A percentile compares a stretch with the other conserved stretches of the same genome.
These are phyloP conservation scores for Cottoperca gobio DNA, from an alignment of 2,797 vertebrate species.

Conservation along the genomic window DNA sequence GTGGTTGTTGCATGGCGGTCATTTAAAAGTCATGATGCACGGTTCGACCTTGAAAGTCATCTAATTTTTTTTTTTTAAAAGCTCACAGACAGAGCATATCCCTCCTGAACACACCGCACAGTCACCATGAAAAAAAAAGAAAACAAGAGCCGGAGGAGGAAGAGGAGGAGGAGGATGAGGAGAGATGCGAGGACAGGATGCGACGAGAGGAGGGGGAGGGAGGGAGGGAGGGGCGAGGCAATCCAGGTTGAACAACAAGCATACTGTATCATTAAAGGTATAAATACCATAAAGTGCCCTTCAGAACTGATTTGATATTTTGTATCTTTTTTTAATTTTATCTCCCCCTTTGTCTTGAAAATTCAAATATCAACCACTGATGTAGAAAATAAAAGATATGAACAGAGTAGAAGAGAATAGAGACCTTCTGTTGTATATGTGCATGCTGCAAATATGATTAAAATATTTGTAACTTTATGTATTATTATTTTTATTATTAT, in stretches of 20 bases:
- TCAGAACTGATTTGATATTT: not conserved
- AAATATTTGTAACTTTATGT: too few species aligned
- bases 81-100: conserved; percentile 6
- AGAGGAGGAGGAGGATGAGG: conserved; percentile 45
- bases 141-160: conserved; percentile 18
- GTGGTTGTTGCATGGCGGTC: conserved; percentile 43
- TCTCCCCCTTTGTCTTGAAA: too few species aligned
- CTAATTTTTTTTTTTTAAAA: not conserved
- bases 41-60: conserved; percentile 47
- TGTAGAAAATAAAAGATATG: too few species aligned
- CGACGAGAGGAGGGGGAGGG: conserved; percentile 30
- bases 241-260: conserved; percentile 25
- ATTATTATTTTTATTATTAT: too few species aligned
- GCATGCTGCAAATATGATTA: too few species aligned
- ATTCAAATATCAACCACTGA: too few species aligned
- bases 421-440: too few species aligned
- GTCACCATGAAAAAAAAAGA: not conserved
- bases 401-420: too few species aligned
- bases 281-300: not conserved
- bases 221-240: conserved; percentile 58
- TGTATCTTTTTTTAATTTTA: too few species aligned
- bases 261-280: not conserved
- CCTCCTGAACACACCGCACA: conserved; percentile 4
- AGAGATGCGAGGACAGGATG: conserved; percentile 63
- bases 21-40: conserved; percentile 58